phyloP scores from a whole-genome alignment of 2,113 vertebrate species.

The Poecile atricapillus region DNA sequence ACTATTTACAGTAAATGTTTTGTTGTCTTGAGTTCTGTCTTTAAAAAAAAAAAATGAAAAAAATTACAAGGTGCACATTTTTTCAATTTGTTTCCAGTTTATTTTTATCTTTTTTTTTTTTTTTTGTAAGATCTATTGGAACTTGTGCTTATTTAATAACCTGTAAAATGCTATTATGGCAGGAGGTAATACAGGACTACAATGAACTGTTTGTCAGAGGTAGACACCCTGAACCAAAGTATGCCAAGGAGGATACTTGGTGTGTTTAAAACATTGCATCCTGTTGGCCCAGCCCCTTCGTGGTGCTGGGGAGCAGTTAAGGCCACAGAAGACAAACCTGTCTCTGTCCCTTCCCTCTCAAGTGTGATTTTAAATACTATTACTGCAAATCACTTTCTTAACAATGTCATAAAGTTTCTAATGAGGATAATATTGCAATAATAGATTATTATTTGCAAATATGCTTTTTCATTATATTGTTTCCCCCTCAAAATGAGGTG shows the following conservation, averaged over 20 bases:
- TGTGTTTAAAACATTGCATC: not conserved
- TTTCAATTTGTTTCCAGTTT: slow-evolving; percentile 64
- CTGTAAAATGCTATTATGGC: not conserved
- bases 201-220: not conserved
- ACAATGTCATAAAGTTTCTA: not conserved
- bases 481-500: not conserved
- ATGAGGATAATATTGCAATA: not conserved
- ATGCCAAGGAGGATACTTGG: not conserved
- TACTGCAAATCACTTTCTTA: not conserved
- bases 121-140: not conserved
- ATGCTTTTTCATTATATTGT: not conserved
- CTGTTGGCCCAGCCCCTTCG: not conserved
- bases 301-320: not conserved
- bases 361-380: not conserved
- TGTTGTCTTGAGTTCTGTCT: slow-evolving; percentile 71
- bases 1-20: slow-evolving; percentile 67
- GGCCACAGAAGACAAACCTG: not conserved
- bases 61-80: slow-evolving; percentile 75
- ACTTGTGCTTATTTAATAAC: not conserved
- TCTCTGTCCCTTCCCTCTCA: not conserved
- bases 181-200: not conserved
- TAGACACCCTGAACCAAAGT: not conserved
- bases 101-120: not conserved
- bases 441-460: not conserved
- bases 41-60: slow-evolving; percentile 36